A percentile compares a stretch with the other conserved stretches of the same genome.
These are phyloP conservation scores for Pipistrellus kuhlii DNA, from an alignment of 2,797 vertebrate genomes.

Conservation along the genomic window DNA sequence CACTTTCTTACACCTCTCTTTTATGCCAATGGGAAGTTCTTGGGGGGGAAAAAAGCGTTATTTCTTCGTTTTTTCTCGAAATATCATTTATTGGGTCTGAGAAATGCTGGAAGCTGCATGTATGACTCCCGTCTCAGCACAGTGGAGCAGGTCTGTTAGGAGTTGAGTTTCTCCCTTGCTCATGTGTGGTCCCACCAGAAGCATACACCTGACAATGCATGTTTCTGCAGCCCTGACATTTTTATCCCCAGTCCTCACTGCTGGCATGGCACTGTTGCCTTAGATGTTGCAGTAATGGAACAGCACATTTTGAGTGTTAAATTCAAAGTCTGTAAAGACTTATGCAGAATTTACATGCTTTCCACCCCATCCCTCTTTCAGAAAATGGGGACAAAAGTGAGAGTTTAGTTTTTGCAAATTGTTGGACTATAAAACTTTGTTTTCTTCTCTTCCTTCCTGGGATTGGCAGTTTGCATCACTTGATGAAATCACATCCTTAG, in stretches of 20 bases:
- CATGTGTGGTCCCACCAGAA: neutral
- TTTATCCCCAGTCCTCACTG: neutral
- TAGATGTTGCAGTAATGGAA: neutral
- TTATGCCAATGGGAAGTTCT: neutral
- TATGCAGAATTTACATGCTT: neutral
- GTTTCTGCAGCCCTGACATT: neutral
- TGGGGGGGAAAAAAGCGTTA: neutral
- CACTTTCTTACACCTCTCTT: neutral
- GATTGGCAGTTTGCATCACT: neutral
- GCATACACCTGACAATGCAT: neutral
- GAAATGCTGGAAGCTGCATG: neutral
- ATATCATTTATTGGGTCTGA: neutral
- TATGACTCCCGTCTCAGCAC: neutral
- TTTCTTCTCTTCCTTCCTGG: neutral
- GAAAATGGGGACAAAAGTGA: neutral
- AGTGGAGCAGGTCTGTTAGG: neutral
- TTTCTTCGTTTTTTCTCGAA: neutral
- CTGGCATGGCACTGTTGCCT: neutral
- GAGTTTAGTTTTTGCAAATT: neutral
- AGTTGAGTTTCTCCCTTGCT: neutral
- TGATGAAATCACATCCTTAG: neutral
- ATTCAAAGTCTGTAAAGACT: constrained; percentile 12
- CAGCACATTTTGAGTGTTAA: neutral
- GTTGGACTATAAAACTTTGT: neutral
- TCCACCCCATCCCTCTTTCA: no score